A percentile compares a stretch with the other conserved stretches of the same genome.
These are phyloP conservation scores for Noctua janthina DNA, from an alignment of 2,888 invertebrate species.

Conservation along the genomic window DNA sequence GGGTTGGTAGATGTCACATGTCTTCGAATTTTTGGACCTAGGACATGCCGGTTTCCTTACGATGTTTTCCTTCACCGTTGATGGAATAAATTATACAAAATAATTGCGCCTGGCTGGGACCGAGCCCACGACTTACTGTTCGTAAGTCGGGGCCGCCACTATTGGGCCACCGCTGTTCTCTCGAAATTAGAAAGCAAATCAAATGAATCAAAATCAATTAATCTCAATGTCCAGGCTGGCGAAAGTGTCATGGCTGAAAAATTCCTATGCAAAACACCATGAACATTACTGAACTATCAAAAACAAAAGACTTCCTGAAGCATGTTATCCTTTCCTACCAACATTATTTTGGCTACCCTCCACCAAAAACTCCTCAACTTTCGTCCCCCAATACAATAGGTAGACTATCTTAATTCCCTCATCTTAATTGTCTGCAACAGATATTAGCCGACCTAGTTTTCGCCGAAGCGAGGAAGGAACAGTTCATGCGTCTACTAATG, in stretches of 20 bases:
- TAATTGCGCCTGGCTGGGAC: no score
- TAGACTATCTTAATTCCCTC: slow-evolving; percentile 12
- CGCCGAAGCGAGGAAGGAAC: slow-evolving; percentile 10
- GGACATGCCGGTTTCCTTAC: no score
- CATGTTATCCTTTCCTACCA: neutral
- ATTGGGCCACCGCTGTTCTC: no score
- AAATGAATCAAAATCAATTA: no score
- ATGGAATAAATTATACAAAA: no score
- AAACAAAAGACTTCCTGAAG: neutral
- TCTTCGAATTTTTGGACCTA: no score
- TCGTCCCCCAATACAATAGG: slow-evolving; percentile 8
- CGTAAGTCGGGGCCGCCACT: no score
- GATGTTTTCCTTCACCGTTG: no score
- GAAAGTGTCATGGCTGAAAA: neutral
- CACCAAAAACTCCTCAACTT: slow-evolving; percentile 11
- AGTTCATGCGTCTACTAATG: slow-evolving; percentile 41
- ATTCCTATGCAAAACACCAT: neutral
- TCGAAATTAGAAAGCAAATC: no score
- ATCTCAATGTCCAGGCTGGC: neutral
- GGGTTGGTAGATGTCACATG: no score
- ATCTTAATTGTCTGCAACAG: slow-evolving; percentile 36
- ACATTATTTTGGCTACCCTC: neutral
- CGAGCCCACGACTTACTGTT: no score
- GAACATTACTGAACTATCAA: neutral
- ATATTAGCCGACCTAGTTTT: slow-evolving; percentile 48